Base-by-base conservation (phyloP, 2,113 vertebrate species). In the Stegastes partitus region DNA sequence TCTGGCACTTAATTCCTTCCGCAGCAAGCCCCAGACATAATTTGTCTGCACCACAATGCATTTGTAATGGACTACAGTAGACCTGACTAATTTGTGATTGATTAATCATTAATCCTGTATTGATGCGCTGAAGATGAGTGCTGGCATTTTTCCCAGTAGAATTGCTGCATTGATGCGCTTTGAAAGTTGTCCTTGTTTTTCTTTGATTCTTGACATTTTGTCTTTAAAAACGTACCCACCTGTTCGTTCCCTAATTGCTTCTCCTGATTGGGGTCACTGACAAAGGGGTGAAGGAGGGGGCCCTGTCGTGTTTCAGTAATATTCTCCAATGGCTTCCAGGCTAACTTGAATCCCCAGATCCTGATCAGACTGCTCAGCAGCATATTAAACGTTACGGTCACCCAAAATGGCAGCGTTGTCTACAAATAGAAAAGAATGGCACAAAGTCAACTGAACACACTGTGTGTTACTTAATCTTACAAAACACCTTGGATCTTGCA, bases 51-150 rank as follows among this genome's bases (percentile, higher is more conserved):
- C 26, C 26, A 47, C 72, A 74, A 59, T 62, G 39, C 69, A 53
- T 65, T 72, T 75, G 71, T 71, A 81, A 83, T 69, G 18, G 74
- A 22, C 74, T 47, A 68, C 62, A 73, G 66, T 56, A 1, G 63
- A 69, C 63, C 63, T 37, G 74, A 65, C 83, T 86, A 34, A 86
- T 81, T 58, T 34, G 66, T 72, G 82, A 93, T 83, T 70, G 90
- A 92, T 89, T 65, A 54, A 56, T 59, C 75, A 92, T 92, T 79
- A 89, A 92, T 87, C 69, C 53, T n/a, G 44, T 69, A 90, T 91
- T 37, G 88, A 92, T 57, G 25, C 15, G 31, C 26, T 66, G 74
- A 62, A 84, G 89, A 85, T 63, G 82, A 75, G 55, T 7, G 56
- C 51, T 66, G 68, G 73, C 26, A 23, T 19, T 66, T 73, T n/a